Evolutionary conservation across 2,888 invertebrate species (phyloP), one percentile per base, ranked within the genome.

Genomic region (Pseudanteris insignis): DNA sequence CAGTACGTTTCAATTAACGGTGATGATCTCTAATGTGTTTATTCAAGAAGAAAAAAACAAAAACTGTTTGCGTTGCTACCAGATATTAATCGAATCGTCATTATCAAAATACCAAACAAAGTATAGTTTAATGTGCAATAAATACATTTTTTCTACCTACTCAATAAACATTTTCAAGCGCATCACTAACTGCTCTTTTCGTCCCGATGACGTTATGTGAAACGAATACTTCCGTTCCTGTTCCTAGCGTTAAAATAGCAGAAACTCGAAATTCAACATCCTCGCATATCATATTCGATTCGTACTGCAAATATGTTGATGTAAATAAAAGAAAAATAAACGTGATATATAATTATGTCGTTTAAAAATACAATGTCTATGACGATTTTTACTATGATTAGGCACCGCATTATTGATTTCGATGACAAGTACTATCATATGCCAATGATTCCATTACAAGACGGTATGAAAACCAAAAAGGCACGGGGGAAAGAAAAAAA

Each of bases 281-380:
- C 32, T 50, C 28, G 51, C 58, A 58, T 58, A 58, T 58, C 58
- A 58, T 38, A 58, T 40, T 58, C 28, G 13, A 58, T 51, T 58
- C 50, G 34, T 40, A 58, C 29, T 38, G 40, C 38, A 58, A 58
- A 10, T 44, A 59, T 59, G 32, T 47, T 47, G 26, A 41, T 47
- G 43, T 51, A 47, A 40, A 51, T 53, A 59, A n/a, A n/a, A n/a
- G n/a, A 26, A 34, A n/a, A 57, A 47, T 46, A 51, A 51, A 53
- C 47, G 47, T 59, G 59, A 53, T 48, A 53, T 25, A 47, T 53
- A 60, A 60, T 53, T 53, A 53, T 60, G 53, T 60, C 53, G 41
- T 53, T 53, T 53, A 36, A 53, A 53, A 53, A 60, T 53, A 60
- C 47, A 60, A 60, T 60, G 47, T 53, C 53, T 53, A 48, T 57